A percentile compares a stretch with the other conserved stretches of the same genome.
phyloP scores from a whole-genome alignment of 2,113 vertebrate genomes.

The Cebidichthys violaceus region DNA sequence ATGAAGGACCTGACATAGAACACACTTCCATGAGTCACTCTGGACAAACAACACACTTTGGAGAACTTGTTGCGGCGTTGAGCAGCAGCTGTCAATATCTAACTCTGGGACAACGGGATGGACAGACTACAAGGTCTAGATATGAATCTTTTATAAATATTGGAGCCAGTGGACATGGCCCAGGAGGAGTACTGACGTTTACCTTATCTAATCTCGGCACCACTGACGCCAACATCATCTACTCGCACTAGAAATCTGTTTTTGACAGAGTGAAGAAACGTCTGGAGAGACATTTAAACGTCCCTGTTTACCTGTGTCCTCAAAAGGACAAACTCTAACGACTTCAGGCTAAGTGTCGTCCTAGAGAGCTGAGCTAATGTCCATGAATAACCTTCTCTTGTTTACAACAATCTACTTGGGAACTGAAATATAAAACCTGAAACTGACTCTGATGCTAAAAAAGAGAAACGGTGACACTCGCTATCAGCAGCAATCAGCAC shows the following conservation, averaged over 20 bases:
- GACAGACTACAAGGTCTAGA: background rate
- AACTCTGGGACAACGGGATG: background rate
- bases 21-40: background rate
- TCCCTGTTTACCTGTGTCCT: background rate
- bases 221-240: background rate
- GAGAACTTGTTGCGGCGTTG: no score
- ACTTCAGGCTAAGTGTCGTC: background rate
- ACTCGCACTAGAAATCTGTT: background rate
- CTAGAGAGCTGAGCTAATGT: background rate
- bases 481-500: conserved; percentile 26
- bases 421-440: background rate
- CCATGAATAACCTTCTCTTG: background rate
- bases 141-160: background rate
- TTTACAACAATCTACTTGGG: background rate
- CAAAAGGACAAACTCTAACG: background rate
- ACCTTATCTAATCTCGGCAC: no score
- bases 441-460: background rate
- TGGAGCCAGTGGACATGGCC: background rate
- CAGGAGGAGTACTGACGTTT: no score
- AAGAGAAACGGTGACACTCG: background rate
- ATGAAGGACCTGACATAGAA: no score
- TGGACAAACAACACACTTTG: background rate
- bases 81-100: no score
- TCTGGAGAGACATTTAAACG: background rate
- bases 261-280: background rate